A percentile compares a stretch with the other conserved stretches of the same genome.
Conservation (phyloP, 2,797 vertebrate species). For the Acanthis flammea region DNA sequence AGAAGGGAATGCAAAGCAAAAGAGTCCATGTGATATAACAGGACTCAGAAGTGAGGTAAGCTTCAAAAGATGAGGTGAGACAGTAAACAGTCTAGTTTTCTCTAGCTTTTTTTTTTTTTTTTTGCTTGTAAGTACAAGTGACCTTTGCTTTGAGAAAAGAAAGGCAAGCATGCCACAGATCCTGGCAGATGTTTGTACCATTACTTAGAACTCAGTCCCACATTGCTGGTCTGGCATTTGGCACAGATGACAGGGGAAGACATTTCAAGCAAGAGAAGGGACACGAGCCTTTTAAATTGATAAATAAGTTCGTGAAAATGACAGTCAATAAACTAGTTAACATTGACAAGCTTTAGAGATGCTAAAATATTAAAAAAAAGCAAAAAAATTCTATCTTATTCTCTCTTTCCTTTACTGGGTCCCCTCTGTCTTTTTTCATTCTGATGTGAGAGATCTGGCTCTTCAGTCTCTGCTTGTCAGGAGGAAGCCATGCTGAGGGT, state of each 20-base stretch:
- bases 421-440: neutral
- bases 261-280: neutral
- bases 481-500: neutral
- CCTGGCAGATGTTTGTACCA: neutral
- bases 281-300: neutral
- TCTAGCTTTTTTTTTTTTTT: neutral
- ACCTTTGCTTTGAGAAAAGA: neutral
- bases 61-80: neutral
- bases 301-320: neutral
- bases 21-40: neutral
- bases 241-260: neutral
- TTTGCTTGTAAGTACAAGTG: neutral
- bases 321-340: neutral
- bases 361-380: neutral
- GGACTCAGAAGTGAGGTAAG: neutral
- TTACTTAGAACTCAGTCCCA: neutral
- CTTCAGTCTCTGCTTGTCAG: neutral
- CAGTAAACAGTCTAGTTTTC: neutral
- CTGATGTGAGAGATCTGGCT: neutral
- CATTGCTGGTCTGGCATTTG: neutral
- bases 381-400: neutral
- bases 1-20: neutral
- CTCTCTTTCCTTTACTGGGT: neutral
- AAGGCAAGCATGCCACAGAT: neutral
- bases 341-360: neutral